Evolutionary conservation across 2,888 invertebrate genomes (phyloP), one percentile per base, ranked within the genome.

Genomic region (Dryobotodes eremita): DNA sequence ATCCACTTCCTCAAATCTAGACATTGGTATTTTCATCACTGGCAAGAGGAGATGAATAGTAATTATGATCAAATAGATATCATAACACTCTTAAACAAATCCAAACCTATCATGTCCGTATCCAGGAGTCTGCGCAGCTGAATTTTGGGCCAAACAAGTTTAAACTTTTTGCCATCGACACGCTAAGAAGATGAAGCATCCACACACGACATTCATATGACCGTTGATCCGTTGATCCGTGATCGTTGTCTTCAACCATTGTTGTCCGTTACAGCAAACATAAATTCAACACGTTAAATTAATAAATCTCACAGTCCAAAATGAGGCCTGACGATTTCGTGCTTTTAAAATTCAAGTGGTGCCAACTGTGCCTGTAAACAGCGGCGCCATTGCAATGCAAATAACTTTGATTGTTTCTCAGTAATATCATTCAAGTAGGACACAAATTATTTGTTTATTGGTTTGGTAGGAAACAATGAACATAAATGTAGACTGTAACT

Each of bases 321-420:
- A 23, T 7, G 68, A 57, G 71, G 82, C 11, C 48, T 31, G 65
- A 61, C 77, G 62, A 81, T 69, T 81, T 81, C 69, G 70, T 75
- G 48, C 59, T 62, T 88, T 89, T 88, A 83, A 86, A 79, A 89
- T 88, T 88, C 88, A 83, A 71, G 75, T 46, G 42, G 75, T 68
- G 82, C 11, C 69, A 10, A 20, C 69, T 59, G 65, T 75, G 75
- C 61, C 72, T 78, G 86, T 87, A 86, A 83, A 85, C 59, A 13
- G 78, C 75, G 81, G 83, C 42, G 75, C 74, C 59, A 79, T 80
- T 86, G 83, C 86, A 85, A 88, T 88, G 83, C 85, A 83, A 89
- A 88, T 88, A 77, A 74, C 76, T 84, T 81, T 88, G 88, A 89
- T 86, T 88, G 82, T 86, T 87, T 84, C 88, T 86, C 36, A 79